Conservation (phyloP, 2,888 invertebrate species). For the Notocelia uddmanniana region DNA sequence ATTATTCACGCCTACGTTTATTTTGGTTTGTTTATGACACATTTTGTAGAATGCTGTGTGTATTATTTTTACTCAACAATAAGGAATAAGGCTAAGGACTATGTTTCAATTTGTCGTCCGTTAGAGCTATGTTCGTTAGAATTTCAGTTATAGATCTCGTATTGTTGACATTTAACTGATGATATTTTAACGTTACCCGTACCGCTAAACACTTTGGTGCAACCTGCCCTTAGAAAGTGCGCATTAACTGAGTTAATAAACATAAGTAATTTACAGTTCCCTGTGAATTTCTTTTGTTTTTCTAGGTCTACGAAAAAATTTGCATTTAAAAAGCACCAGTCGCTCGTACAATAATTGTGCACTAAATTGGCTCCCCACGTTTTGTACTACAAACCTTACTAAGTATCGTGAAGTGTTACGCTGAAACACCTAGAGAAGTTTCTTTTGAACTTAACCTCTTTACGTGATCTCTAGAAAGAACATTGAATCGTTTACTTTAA, state of each 20-base stretch:
- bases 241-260: not conserved
- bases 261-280: too few relatives aligned
- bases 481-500: slow-evolving; percentile 68
- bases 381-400: slow-evolving; percentile 21
- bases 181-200: not conserved
- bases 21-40: not conserved
- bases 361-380: slow-evolving; percentile 10
- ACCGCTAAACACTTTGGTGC: not conserved
- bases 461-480: slow-evolving; percentile 48
- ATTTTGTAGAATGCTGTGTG: not conserved
- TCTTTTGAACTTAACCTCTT: slow-evolving; percentile 42
- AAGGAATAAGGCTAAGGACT: not conserved
- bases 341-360: not conserved
- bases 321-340: not conserved
- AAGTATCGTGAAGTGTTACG: slow-evolving; percentile 23
- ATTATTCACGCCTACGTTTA: slow-evolving; percentile 36
- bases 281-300: not conserved
- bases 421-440: slow-evolving; percentile 37
- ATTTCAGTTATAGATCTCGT: too few relatives aligned
- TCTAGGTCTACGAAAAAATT: not conserved
- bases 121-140: too few relatives aligned
- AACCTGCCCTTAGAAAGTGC: not conserved
- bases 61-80: slow-evolving; percentile 5
- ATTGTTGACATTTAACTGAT: too few relatives aligned
- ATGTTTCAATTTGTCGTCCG: too few relatives aligned